A percentile compares a stretch with the other conserved stretches of the same genome.
These are phyloP conservation scores for Dolichotis patagonum DNA, from an alignment of 2,113 vertebrate species.

Conservation along the genomic window DNA sequence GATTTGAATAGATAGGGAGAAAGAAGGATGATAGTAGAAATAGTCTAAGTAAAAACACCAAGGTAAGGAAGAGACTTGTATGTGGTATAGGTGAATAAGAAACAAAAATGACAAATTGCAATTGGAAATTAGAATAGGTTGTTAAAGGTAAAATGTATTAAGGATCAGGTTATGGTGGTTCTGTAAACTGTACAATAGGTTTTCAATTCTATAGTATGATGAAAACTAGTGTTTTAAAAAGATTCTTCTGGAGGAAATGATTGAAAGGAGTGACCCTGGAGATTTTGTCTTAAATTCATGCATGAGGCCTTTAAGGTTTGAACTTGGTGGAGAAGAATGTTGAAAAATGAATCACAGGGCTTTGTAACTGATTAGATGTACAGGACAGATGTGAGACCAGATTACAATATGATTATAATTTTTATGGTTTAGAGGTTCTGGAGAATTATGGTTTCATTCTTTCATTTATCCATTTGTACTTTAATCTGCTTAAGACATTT, in stretches of 20 bases:
- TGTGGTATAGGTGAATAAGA: background rate
- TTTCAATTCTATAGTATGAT: background rate
- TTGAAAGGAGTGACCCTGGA: background rate
- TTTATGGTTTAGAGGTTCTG: background rate
- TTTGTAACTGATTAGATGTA: background rate
- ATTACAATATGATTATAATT: background rate
- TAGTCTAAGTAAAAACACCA: background rate
- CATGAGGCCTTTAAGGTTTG: background rate
- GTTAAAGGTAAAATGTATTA: background rate
- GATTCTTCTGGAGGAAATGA: background rate
- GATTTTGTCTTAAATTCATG: background rate
- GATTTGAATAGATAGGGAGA: background rate
- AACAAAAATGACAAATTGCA: background rate
- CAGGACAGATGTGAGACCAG: background rate
- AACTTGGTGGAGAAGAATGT: background rate
- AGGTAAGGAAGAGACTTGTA: background rate
- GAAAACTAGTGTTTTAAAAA: slow-evolving; percentile 13
- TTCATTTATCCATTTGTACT: background rate
- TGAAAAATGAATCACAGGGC: background rate
- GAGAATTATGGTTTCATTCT: background rate
- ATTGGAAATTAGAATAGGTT: background rate
- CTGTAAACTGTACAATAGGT: background rate
- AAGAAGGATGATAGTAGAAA: background rate
- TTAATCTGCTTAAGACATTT: background rate
- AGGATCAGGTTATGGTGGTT: background rate